phyloP scores from a whole-genome alignment of 2,113 vertebrate species.

The Tachycineta bicolor region DNA sequence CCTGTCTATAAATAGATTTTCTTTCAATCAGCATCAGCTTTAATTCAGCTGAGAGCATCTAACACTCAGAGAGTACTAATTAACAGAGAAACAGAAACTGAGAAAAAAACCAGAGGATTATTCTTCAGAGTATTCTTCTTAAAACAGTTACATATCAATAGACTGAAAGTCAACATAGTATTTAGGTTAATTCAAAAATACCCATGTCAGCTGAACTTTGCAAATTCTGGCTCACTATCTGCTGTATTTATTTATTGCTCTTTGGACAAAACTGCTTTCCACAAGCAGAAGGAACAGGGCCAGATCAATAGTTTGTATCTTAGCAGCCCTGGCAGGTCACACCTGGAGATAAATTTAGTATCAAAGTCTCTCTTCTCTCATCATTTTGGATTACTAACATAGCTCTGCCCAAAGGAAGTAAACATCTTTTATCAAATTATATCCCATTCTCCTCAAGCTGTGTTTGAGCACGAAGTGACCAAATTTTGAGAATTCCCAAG shows the following conservation, averaged over 20 bases:
- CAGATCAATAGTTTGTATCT: neutral
- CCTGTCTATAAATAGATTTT: conserved; percentile 26
- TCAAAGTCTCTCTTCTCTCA: neutral
- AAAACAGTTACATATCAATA: neutral
- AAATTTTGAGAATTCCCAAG: neutral
- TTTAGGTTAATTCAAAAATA: neutral
- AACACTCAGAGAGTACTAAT: neutral
- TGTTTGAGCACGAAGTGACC: neutral
- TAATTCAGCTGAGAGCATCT: neutral
- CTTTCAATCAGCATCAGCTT: conserved; percentile 31
- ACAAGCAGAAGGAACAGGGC: neutral
- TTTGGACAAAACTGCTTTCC: neutral
- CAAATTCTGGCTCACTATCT: neutral
- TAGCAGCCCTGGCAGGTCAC: neutral
- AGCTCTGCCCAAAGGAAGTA: neutral
- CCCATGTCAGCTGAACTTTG: neutral
- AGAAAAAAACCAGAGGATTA: neutral
- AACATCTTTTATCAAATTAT: neutral
- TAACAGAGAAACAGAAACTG: neutral
- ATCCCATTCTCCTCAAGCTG: neutral
- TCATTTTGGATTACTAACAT: neutral
- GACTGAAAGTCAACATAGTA: neutral
- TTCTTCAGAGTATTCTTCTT: neutral
- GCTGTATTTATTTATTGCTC: neutral
- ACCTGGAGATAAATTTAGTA: neutral